A percentile compares a stretch with the other conserved stretches of the same genome.
Evolutionary conservation across 2,888 invertebrate genomes (phyloP).

Genomic region (Netelia melanura): DNA sequence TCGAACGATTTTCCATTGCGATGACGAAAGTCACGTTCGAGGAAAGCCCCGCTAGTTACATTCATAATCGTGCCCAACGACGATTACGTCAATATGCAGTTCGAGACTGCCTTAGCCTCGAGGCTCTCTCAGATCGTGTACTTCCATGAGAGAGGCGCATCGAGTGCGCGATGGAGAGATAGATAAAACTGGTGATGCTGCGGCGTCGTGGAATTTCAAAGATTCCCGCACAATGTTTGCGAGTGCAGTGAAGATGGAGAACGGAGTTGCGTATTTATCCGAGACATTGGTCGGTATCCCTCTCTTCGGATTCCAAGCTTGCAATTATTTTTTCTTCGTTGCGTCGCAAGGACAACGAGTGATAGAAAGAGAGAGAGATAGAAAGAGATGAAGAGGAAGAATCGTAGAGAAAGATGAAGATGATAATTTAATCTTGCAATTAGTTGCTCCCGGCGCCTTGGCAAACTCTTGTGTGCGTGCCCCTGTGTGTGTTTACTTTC

Average conservation of each 20-base stretch:
- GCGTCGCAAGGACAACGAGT: constrained; percentile 47
- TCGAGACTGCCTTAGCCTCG: not conserved
- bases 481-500: constrained; percentile 11
- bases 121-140: not conserved
- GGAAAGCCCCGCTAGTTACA: constrained; percentile 23
- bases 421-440: constrained; percentile 68
- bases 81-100: constrained; percentile 17
- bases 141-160: not conserved
- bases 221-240: constrained; percentile 47
- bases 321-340: constrained; percentile 21
- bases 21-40: constrained; percentile 23
- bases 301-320: constrained; percentile 9
- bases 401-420: constrained; percentile 32
- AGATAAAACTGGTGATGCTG: constrained; percentile 46
- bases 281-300: not conserved
- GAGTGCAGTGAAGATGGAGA: not conserved
- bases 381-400: constrained; percentile 28
- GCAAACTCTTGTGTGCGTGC: constrained; percentile 22
- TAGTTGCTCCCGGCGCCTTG: constrained; percentile 52
- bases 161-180: constrained; percentile 6
- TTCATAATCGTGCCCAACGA: constrained; percentile 36
- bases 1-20: constrained; percentile 3
- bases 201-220: constrained; percentile 62
- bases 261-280: constrained; percentile 40
- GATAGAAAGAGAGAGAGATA: constrained; percentile 17